A percentile compares a stretch with the other conserved stretches of the same genome.
Evolutionary conservation across 2,888 invertebrate genomes (phyloP).

Genomic region (Tinea pellionella): DNA sequence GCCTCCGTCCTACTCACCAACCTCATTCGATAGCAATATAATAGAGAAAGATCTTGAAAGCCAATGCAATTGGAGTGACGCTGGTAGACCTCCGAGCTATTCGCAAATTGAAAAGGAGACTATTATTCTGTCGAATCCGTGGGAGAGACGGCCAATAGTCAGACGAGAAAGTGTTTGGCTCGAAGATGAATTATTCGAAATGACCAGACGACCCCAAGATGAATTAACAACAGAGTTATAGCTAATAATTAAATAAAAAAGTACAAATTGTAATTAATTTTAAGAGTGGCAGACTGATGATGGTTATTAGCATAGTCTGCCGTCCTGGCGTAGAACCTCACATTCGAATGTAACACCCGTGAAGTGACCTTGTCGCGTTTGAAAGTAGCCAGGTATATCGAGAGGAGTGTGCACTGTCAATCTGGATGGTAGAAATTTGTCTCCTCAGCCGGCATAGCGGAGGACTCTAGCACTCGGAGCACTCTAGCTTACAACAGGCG

Average conservation of each 20-base stretch:
- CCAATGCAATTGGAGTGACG: slow-evolving; percentile 65
- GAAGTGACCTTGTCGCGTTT: too few species aligned
- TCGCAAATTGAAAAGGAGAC: slow-evolving; percentile 49
- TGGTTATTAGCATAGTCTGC: too few species aligned
- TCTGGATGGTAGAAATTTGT: too few species aligned
- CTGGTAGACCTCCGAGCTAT: slow-evolving; percentile 56
- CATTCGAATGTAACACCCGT: too few species aligned
- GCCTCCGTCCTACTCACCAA: slow-evolving; percentile 61
- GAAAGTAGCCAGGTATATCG: too few species aligned
- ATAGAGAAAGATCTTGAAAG: slow-evolving; percentile 51
- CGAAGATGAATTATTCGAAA: slow-evolving; percentile 84
- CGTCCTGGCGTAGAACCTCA: too few species aligned
- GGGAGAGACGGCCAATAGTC: slow-evolving; percentile 61
- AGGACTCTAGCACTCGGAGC: too few species aligned
- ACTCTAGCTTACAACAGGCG: too few species aligned
- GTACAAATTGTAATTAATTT: background rate
- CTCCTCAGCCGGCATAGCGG: too few species aligned
- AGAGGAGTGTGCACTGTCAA: too few species aligned
- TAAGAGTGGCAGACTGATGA: too few species aligned
- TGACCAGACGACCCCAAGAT: slow-evolving; percentile 88
- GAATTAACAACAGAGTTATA: slow-evolving; percentile 86
- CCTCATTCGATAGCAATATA: slow-evolving; percentile 58
- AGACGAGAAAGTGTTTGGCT: slow-evolving; percentile 73
- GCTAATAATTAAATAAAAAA: background rate
- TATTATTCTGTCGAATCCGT: slow-evolving; percentile 55